Evolutionary conservation across 2,797 vertebrate genomes (phyloP), one percentile per base, ranked within the genome.

Genomic region (Rhinophrynus dorsalis): DNA sequence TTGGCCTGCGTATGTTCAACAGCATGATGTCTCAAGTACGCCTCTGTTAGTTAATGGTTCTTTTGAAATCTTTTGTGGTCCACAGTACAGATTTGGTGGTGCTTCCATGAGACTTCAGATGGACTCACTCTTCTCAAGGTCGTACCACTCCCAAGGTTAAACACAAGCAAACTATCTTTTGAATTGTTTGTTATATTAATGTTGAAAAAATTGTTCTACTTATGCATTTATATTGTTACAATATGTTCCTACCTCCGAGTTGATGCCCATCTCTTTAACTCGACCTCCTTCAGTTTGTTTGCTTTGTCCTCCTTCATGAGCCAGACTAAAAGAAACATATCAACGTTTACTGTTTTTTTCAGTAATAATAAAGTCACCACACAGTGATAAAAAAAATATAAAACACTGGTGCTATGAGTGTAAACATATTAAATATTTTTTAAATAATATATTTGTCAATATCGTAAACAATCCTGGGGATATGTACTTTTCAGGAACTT

Each of bases 1-100:
- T 88, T 82, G 85, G 74, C 76, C 80, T 90, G 86, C 83, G 81
- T 89, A 50, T 0, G 79, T 91, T 82, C 81, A 81, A 78, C 82
- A 78, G 90, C 89, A 82, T 84, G 83, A 85, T 61, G 57, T 84
- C 83, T 80, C 81, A 80, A 74, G 68, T 73, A 58, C 45, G 77
- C 77, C 81, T 83, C 78, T 79, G 82, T 84, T 77, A 69, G 67
- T 71, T 45, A 55, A 44, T 78, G 78, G 77, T 73, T 81, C 58
- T 67, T 61, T 78, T 76, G 75, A 77, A 78, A 71, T 77, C 68
- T 74, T 57, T 65, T 74, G 79, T 86, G 82, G 77, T 86, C 82
- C 71, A 12, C 80, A 83, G 81, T 85, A 83, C 83, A 85, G 66
- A 76, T 18, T 17, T 2, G 69, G 77, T 79, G 44, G 62, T 60